Conservation (phyloP, 2,113 vertebrate genomes). For the Geococcyx californianus region DNA sequence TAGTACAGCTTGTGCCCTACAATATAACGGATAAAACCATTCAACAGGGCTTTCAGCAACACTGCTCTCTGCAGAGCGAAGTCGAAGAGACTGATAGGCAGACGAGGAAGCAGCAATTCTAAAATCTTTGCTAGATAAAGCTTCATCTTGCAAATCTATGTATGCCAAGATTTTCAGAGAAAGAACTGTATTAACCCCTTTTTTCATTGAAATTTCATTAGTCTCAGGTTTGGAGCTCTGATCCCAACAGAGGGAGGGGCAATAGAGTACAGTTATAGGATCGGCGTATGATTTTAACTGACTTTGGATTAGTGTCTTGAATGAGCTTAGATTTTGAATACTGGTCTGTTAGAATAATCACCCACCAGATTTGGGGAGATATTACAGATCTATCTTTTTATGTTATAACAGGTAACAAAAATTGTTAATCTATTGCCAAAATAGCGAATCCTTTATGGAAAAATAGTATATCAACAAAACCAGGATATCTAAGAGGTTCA, state of each 20-base stretch:
- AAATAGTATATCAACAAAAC: not conserved
- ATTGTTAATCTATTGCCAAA: not conserved
- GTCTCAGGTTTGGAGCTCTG: not conserved
- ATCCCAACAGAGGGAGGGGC: not conserved
- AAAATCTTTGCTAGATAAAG: not conserved
- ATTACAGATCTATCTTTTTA: not conserved
- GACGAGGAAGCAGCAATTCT: not conserved
- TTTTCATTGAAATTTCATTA: not conserved
- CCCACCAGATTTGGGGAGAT: not conserved
- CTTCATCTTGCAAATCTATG: not conserved
- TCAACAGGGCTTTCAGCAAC: not conserved
- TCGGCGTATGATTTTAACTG: not conserved
- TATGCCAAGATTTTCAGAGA: not conserved
- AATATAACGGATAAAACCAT: not conserved
- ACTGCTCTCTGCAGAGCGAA: not conserved
- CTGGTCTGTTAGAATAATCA: not conserved
- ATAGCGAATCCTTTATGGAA: not conserved
- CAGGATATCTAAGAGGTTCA: not conserved
- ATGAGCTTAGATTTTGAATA: not conserved
- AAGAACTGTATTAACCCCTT: not conserved
- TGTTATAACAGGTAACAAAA: not conserved
- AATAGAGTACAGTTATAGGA: not conserved
- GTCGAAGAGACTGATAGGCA: not conserved
- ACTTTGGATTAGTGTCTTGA: not conserved
- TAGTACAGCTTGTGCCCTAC: not conserved